These are phyloP conservation scores for Frankliniella fusca DNA, from an alignment of 2,888 invertebrate genomes.

Conservation along the genomic window DNA sequence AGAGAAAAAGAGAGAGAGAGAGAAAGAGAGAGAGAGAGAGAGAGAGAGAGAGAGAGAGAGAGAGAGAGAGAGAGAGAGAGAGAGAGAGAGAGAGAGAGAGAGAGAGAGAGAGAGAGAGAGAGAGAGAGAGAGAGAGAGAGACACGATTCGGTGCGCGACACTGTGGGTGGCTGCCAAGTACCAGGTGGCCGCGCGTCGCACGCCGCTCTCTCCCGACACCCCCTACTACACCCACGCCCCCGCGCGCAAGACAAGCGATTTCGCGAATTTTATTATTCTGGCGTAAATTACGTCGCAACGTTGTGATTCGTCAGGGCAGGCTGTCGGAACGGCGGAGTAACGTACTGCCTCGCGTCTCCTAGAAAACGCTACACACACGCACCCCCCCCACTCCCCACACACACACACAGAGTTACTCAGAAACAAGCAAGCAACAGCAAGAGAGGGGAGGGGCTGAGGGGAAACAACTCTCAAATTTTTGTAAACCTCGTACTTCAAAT, in stretches of 20 bases:
- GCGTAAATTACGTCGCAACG: neutral
- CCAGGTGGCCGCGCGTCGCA: neutral
- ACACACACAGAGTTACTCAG: neutral
- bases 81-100: neutral
- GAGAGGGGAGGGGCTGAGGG: neutral
- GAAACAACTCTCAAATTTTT: too few species aligned
- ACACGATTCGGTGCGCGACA: neutral
- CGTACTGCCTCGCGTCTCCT: neutral
- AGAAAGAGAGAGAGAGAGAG: neutral
- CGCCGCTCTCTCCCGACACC: too few species aligned
- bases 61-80: neutral
- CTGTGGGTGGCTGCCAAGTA: conserved; percentile 13
- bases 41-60: conserved; percentile 8
- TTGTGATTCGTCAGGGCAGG: conserved; percentile 6
- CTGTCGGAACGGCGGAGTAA: neutral
- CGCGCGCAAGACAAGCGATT: neutral
- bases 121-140: conserved; percentile 4
- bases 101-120: conserved; percentile 9
- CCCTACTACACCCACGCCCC: neutral
- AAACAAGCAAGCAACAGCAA: neutral
- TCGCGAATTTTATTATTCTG: conserved; percentile 13
- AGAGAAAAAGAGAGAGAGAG: neutral
- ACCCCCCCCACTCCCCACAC: too few species aligned
- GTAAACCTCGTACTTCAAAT: too few species aligned
- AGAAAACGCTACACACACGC: too few species aligned